Conservation (phyloP, 2,888 invertebrate species). For the Erebia ligea region DNA sequence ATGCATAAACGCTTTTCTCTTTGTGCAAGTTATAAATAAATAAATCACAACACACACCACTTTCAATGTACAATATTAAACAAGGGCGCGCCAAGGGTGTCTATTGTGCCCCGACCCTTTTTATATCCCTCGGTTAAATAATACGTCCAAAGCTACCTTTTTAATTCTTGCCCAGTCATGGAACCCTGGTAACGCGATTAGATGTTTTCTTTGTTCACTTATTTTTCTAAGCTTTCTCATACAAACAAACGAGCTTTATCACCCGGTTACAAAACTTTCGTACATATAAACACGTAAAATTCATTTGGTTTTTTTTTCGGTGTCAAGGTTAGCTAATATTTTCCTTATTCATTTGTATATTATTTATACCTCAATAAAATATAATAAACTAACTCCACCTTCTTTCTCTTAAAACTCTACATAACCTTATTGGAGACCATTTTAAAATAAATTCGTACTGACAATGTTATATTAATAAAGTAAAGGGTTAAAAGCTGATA, state of each 20-base stretch:
- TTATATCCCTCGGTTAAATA: conserved; percentile 49
- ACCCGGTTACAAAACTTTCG: no score
- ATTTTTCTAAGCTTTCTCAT: conserved; percentile 22
- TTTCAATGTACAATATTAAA: conserved; percentile 38
- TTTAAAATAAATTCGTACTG: no score
- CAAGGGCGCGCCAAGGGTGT: conserved; percentile 47
- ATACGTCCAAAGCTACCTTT: conserved; percentile 44
- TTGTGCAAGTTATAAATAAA: conserved; percentile 32
- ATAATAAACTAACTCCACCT: no score
- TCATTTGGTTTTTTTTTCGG: neutral
- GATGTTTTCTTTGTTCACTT: conserved; percentile 47
- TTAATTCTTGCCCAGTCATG: conserved; percentile 55
- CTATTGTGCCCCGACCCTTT: conserved; percentile 53
- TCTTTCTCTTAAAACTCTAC: no score
- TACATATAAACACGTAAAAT: no score
- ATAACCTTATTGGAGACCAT: no score
- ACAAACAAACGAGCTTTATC: neutral
- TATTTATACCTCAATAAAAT: neutral
- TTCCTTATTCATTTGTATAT: neutral
- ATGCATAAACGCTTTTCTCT: conserved; percentile 16
- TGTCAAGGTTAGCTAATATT: neutral
- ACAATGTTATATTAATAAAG: no score
- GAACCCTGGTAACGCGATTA: conserved; percentile 61
- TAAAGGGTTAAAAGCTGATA: conserved; percentile 6
- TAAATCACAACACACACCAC: conserved; percentile 40